Base-by-base conservation (phyloP, 37 sponge, comb jelly and placozoan species). In the Geodia barretti region DNA sequence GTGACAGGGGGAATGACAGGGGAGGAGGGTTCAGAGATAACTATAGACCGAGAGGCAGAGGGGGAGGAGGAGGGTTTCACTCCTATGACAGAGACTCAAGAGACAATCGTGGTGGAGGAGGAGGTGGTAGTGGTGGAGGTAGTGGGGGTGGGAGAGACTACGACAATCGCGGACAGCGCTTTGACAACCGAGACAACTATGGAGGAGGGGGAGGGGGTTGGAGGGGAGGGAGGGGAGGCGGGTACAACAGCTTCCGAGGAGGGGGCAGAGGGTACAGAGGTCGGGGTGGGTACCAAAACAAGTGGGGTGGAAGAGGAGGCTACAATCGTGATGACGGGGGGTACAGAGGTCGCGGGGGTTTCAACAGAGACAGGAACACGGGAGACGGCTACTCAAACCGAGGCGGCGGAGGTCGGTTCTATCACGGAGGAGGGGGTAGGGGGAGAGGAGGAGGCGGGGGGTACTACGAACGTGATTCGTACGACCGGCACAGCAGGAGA, bases 21-120 rank as follows among this genome's bases (percentile, higher is more conserved):
- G 73, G 81, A 26, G 73, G 81, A 37, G 81, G 81, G 41, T 41
- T 59, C 29, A 34, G 64, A 19, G n/a, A 47, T 21, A 47, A 79
- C 28, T n/a, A 77, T 64, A 28, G 54, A 14, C 54, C 68, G 25
- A 30, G 68, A 3, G 68, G 68, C 32, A 28, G 68, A 20, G 68
- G 68, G 2, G 68, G 68, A 20, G 20, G 68, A 20, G 68, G 68
- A 2, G 68, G 68, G 34, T 3, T 3, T 33, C 14, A 20, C 3
- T 68, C 68, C 33, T 68, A 68, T 33, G 68, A 68, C 30, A 68
- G 68, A 68, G 68, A 68, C 31, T 68, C 29, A 21, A 20, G 9
- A 20, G 9, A 68, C 34, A 33, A 68, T 33, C 1, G 33, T 1
- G 3, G 68, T 32, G 68, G 68, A 54, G n/a, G n/a, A n/a, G n/a